phyloP scores from a whole-genome alignment of 2,797 vertebrate species.

The Sparidentex hasta region DNA sequence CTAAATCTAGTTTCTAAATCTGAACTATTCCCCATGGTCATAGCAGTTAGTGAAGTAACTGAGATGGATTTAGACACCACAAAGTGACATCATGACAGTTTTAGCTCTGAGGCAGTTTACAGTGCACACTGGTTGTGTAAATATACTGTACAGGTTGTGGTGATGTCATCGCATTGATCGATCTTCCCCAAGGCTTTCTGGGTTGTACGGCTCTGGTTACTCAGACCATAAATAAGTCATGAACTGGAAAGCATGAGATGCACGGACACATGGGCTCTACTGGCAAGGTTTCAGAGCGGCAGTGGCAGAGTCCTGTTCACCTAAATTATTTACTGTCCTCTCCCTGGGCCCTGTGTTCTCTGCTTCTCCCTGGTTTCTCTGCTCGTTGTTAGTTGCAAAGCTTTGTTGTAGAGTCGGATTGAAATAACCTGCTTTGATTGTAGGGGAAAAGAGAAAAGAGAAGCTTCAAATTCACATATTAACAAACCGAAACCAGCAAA shows the following conservation, averaged over 20 bases:
- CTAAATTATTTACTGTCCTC: slow-evolving; percentile 81
- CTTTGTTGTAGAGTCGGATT: slow-evolving; percentile 14
- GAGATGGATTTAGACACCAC: background rate
- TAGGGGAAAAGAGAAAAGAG: too few species aligned
- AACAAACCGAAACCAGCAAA: too few species aligned
- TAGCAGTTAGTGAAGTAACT: background rate
- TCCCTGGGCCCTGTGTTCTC: slow-evolving; percentile 29
- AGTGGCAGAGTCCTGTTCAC: slow-evolving; percentile 71
- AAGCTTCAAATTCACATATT: too few species aligned
- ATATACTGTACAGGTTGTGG: slow-evolving; percentile 5
- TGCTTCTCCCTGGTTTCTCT: slow-evolving; percentile 25
- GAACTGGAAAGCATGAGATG: slow-evolving; percentile 72
- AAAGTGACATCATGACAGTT: slow-evolving; percentile 13
- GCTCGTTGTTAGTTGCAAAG: slow-evolving; percentile 7
- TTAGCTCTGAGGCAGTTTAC: background rate
- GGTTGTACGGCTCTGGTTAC: slow-evolving; percentile 78
- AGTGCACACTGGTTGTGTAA: slow-evolving; percentile 7
- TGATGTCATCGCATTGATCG: slow-evolving; percentile 52
- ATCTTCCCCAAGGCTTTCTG: slow-evolving; percentile 64
- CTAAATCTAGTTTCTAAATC: slow-evolving; percentile 12
- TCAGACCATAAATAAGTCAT: slow-evolving; percentile 80
- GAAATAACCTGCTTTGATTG: slow-evolving; percentile 12
- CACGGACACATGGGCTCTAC: slow-evolving; percentile 60
- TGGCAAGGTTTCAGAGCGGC: slow-evolving; percentile 63
- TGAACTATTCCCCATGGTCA: background rate